These are phyloP conservation scores for Cossypha heuglini DNA, from an alignment of 2,797 vertebrate species.

Conservation along the genomic window DNA sequence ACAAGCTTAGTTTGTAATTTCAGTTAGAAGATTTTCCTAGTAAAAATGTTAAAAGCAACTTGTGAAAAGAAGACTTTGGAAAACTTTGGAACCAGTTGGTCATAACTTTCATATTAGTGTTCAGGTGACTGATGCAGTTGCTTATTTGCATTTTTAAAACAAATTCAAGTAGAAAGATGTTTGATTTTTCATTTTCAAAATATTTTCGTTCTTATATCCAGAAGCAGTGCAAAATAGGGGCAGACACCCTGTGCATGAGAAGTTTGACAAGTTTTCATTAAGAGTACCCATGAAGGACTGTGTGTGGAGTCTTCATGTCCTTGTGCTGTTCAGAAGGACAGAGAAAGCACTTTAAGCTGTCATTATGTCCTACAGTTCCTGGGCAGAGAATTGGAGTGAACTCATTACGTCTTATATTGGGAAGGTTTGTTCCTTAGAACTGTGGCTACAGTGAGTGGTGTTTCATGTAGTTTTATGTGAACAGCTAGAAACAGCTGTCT, in stretches of 20 bases:
- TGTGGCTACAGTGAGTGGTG: accelerated
- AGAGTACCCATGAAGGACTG: background rate
- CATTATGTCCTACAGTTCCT: background rate
- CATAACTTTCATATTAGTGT: background rate
- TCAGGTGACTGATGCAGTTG: background rate
- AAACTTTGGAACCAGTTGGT: background rate
- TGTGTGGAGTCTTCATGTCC: background rate
- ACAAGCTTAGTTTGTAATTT: background rate
- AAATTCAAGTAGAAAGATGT: background rate
- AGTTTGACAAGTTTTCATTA: background rate
- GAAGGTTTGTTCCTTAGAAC: background rate
- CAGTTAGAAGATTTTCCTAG: background rate
- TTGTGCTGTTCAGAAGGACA: background rate
- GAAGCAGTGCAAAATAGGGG: background rate
- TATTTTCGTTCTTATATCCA: background rate
- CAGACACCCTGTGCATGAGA: background rate
- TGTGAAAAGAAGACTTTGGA: background rate
- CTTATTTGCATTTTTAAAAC: background rate
- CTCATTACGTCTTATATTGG: accelerated
- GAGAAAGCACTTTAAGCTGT: background rate
- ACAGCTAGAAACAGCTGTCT: background rate
- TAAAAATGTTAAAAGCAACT: background rate
- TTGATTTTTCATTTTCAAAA: background rate
- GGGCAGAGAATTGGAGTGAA: background rate
- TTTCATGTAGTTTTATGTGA: background rate